Evolutionary conservation across 2,888 invertebrate species (phyloP).

Genomic region (Graphium colonna): DNA sequence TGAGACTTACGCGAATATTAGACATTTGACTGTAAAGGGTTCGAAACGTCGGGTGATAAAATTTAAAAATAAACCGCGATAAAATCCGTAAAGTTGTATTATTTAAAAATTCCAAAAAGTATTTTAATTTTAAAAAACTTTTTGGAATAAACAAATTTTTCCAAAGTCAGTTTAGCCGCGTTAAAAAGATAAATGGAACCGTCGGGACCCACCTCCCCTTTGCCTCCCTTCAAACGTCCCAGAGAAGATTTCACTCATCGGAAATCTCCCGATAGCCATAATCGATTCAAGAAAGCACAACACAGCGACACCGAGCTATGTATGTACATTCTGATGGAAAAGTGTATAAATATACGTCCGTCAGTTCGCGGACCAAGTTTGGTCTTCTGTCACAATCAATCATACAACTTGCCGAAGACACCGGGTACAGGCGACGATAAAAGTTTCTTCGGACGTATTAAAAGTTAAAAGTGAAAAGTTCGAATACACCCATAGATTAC

Average conservation of each 20-base stretch:
- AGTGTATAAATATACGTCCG: constrained; percentile 26
- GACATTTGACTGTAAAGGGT: too few relatives aligned
- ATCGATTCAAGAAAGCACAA: constrained; percentile 17
- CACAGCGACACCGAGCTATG: constrained; percentile 18
- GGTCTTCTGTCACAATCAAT: constrained; percentile 47
- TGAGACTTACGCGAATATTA: too few relatives aligned
- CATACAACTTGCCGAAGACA: constrained; percentile 34
- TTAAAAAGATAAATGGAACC: constrained; percentile 8
- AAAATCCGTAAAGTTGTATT: too few relatives aligned
- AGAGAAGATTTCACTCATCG: constrained; percentile 9
- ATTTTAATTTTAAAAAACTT: too few relatives aligned
- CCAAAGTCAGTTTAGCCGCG: too few relatives aligned
- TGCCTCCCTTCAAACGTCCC: neutral
- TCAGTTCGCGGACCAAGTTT: constrained; percentile 33
- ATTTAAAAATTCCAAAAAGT: too few relatives aligned
- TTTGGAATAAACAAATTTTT: too few relatives aligned
- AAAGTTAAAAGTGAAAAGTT: constrained; percentile 4
- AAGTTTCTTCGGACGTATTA: constrained; percentile 24
- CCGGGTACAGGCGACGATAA: constrained; percentile 27
- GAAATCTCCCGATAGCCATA: constrained; percentile 13
- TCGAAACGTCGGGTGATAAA: too few relatives aligned
- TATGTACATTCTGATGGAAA: constrained; percentile 26
- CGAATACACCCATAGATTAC: neutral
- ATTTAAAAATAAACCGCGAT: too few relatives aligned
- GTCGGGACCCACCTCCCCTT: constrained; percentile 5